Evolutionary conservation across 2,113 vertebrate genomes (phyloP).

Genomic region (Pao palembangensis): DNA sequence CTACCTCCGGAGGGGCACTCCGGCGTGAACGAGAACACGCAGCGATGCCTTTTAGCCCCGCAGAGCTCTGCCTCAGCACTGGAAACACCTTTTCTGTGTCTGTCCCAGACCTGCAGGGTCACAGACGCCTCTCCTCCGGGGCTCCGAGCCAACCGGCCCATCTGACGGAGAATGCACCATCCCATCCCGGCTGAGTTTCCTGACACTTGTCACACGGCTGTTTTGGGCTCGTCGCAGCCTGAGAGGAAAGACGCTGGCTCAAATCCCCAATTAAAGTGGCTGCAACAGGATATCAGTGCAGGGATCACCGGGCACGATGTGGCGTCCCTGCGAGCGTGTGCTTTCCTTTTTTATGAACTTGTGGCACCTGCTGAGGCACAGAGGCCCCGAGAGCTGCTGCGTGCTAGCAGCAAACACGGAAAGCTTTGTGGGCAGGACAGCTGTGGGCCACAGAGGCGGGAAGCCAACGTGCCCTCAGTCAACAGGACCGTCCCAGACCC

Average conservation of each 20-base stretch:
- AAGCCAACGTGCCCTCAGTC: conserved; percentile 28
- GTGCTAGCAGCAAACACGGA: conserved; percentile 53
- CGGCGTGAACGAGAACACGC: too few species aligned
- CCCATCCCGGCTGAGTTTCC: conserved; percentile 42
- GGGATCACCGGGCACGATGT: conserved; percentile 34
- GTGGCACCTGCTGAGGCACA: conserved; percentile 57
- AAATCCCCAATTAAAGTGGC: conserved; percentile 75
- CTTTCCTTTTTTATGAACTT: conserved; percentile 35
- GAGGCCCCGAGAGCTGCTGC: conserved; percentile 41
- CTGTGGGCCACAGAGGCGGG: conserved; percentile 44
- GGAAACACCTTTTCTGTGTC: too few species aligned
- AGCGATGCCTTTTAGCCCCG: too few species aligned
- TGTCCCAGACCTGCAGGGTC: too few species aligned
- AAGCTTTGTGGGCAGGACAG: conserved; percentile 58
- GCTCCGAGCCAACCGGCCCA: conserved; percentile 4
- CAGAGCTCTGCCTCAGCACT: too few species aligned
- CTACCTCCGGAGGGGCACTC: too few species aligned
- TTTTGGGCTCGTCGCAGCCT: conserved; percentile 59
- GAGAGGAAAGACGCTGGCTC: conserved; percentile 53
- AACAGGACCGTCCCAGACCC: too few species aligned
- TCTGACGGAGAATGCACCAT: conserved; percentile 38
- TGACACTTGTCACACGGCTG: conserved; percentile 57
- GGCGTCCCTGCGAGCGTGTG: conserved; percentile 18
- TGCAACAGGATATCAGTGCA: conserved; percentile 57
- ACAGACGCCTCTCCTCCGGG: too few species aligned